Conservation (phyloP, 1,140 invertebrate genomes). For the Epicauta chinensis region DNA sequence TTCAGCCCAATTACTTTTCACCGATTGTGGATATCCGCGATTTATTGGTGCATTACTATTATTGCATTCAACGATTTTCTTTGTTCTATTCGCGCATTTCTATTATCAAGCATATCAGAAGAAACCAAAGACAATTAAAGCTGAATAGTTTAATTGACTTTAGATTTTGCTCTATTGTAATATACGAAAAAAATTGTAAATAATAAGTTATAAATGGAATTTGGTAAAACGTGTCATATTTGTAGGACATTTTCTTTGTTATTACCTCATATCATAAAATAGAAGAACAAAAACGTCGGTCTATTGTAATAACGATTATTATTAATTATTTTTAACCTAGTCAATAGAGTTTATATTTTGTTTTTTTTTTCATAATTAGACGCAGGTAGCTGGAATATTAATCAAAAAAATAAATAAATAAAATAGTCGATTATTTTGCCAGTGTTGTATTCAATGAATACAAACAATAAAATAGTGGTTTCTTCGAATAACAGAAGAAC, state of each 20-base stretch:
- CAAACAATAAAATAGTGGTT: too few species aligned
- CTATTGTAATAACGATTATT: conserved; percentile 4
- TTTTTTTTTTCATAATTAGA: too few species aligned
- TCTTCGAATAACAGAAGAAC: too few species aligned
- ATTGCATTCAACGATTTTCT: conserved; percentile 85
- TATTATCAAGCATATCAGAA: conserved; percentile 74
- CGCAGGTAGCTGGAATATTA: too few species aligned
- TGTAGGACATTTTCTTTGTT: too few species aligned
- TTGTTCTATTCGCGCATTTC: conserved; percentile 85
- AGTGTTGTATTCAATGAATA: conserved; percentile 8
- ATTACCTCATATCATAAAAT: too few species aligned
- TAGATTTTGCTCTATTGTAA: conserved; percentile 1
- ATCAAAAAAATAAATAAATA: too few species aligned
- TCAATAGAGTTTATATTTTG: not conserved
- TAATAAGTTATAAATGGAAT: too few species aligned
- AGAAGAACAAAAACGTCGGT: too few species aligned
- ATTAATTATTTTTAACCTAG: conserved; percentile 15
- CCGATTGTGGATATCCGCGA: conserved; percentile 70
- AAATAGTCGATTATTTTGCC: too few species aligned
- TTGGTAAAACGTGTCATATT: too few species aligned
- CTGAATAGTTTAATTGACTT: conserved; percentile 15
- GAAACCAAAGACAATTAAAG: conserved; percentile 18
- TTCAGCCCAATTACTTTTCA: conserved; percentile 65
- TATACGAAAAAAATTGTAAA: too few species aligned
- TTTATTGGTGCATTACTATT: conserved; percentile 69